These are phyloP conservation scores for Acronicta leporina DNA, from an alignment of 2,888 invertebrate genomes.

Conservation along the genomic window DNA sequence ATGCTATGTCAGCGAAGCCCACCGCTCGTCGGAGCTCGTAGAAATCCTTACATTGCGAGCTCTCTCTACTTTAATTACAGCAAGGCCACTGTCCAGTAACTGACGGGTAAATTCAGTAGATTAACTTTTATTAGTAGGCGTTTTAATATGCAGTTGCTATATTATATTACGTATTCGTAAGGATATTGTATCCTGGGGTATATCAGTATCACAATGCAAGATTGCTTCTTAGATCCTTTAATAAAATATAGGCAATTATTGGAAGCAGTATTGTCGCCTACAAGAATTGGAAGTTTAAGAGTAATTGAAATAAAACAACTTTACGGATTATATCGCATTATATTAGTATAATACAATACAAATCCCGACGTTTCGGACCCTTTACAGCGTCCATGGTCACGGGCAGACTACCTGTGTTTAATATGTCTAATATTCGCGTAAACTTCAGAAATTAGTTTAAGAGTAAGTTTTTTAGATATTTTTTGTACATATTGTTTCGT, in stretches of 20 bases:
- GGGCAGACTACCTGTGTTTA: too few relatives aligned
- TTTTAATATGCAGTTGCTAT: slow-evolving; percentile 3
- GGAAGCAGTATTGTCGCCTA: neutral
- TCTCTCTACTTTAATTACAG: slow-evolving; percentile 50
- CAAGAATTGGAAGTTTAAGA: too few relatives aligned
- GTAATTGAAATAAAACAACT: too few relatives aligned
- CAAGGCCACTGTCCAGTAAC: slow-evolving; percentile 41
- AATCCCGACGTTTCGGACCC: too few relatives aligned
- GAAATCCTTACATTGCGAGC: slow-evolving; percentile 46
- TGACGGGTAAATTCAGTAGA: slow-evolving; percentile 29
- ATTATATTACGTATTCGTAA: neutral
- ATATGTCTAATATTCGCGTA: too few relatives aligned
- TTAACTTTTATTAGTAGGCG: slow-evolving; percentile 23
- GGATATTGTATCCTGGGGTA: slow-evolving; percentile 4
- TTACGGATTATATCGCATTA: too few relatives aligned
- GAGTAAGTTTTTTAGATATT: too few relatives aligned
- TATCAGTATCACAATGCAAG: neutral
- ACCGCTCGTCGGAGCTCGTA: slow-evolving; percentile 42
- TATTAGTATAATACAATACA: too few relatives aligned
- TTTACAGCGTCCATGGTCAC: too few relatives aligned
- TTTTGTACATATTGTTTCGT: slow-evolving; percentile 44
- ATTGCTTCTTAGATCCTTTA: neutral
- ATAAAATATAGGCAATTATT: neutral
- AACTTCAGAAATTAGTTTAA: too few relatives aligned
- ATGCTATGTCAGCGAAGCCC: slow-evolving; percentile 27